These are phyloP conservation scores for Conus betulinus DNA, from an alignment of 1,140 invertebrate species.

Conservation along the genomic window DNA sequence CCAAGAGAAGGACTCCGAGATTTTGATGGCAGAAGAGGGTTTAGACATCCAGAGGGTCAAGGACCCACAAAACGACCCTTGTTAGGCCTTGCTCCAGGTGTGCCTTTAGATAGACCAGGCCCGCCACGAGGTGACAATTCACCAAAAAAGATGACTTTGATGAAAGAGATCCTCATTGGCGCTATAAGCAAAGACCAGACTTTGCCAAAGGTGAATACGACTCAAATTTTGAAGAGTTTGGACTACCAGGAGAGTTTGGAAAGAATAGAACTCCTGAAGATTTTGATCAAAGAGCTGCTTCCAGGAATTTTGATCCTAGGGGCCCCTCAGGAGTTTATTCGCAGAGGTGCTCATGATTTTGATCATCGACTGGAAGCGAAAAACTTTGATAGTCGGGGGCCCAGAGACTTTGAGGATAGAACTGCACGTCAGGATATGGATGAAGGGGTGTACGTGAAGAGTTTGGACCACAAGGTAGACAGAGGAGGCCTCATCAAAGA, in stretches of 20 bases:
- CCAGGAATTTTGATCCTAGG: conserved; percentile 46
- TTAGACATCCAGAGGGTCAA: conserved; percentile 1
- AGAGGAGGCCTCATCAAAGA: not conserved
- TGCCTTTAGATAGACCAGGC: conserved; percentile 24
- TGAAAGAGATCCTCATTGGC: conserved; percentile 31
- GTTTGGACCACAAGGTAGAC: not conserved
- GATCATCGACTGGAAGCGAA: not conserved
- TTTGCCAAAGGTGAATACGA: not conserved
- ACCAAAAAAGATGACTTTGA: conserved; percentile 1
- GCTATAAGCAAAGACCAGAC: not conserved
- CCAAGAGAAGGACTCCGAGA: conserved; percentile 13
- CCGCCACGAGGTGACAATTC: not conserved
- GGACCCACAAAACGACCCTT: conserved; percentile 29
- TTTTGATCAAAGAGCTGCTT: conserved; percentile 33
- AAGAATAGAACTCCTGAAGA: conserved; percentile 34
- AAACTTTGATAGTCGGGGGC: conserved; percentile 23
- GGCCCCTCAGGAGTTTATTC: conserved; percentile 29
- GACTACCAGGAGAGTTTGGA: conserved; percentile 41
- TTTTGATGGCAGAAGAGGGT: conserved; percentile 27
- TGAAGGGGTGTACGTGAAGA: not conserved
- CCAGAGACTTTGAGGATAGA: conserved; percentile 30
- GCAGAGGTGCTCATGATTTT: conserved; percentile 17
- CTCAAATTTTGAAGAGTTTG: conserved; percentile 11
- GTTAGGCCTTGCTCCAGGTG: conserved; percentile 12
- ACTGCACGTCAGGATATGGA: conserved; percentile 24